Conservation (phyloP, 2,888 invertebrate genomes). For the Thyatira batis region DNA sequence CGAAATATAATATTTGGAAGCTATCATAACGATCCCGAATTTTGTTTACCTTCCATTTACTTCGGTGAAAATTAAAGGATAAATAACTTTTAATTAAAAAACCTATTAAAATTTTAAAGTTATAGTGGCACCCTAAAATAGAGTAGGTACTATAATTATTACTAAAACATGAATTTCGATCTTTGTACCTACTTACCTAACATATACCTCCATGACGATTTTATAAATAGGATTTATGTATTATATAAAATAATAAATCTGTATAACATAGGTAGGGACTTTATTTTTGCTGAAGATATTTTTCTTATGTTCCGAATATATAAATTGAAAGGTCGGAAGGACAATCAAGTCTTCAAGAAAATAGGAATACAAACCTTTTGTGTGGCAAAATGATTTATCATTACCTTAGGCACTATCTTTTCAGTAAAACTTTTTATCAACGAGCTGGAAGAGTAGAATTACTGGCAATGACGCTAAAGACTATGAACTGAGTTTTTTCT, state of each 20-base stretch:
- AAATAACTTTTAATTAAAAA: background rate
- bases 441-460: background rate
- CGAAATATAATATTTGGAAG: background rate
- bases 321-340: constrained; percentile 25
- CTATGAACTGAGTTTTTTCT: no score
- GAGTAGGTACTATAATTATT: no score
- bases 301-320: constrained; percentile 9
- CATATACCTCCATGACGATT: no score
- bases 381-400: constrained; percentile 1
- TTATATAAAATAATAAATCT: background rate
- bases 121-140: no score
- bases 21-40: background rate
- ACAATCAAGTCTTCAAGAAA: constrained; percentile 14
- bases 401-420: background rate
- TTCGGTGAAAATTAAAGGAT: background rate
- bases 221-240: no score
- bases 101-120: background rate
- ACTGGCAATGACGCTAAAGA: no score
- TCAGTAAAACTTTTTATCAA: background rate
- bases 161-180: no score
- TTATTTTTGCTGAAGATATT: constrained; percentile 11
- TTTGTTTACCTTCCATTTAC: background rate
- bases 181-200: no score
- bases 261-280: constrained; percentile 2
- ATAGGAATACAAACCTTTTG: constrained; percentile 13